These are phyloP conservation scores for Heteromyza rotundicornis DNA, from an alignment of 2,888 invertebrate genomes.

Conservation along the genomic window DNA sequence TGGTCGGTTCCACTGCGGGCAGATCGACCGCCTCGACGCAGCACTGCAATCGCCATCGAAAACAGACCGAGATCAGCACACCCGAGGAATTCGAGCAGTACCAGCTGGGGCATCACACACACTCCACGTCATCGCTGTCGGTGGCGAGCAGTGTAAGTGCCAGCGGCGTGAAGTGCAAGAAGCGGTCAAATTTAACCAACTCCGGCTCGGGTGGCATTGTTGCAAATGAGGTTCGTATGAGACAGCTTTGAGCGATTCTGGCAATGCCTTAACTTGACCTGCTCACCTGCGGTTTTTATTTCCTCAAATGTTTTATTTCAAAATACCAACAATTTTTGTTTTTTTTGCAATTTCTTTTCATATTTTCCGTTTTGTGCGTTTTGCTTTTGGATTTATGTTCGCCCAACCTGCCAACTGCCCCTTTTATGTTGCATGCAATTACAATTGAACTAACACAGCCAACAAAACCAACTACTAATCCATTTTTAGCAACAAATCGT, in stretches of 20 bases:
- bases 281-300: not conserved
- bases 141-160: conserved; percentile 44
- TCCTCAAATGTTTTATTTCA: not conserved
- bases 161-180: conserved; percentile 45
- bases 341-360: conserved; percentile 18
- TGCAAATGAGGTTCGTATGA: conserved; percentile 45
- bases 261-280: too few species aligned
- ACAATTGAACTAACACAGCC: conserved; percentile 38
- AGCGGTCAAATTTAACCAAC: conserved; percentile 21
- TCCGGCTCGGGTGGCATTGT: not conserved
- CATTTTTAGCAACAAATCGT: conserved; percentile 59
- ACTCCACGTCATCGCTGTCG: conserved; percentile 47
- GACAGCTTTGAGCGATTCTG: not conserved
- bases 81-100: conserved; percentile 51
- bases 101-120: conserved; percentile 46
- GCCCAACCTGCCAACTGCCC: too few species aligned
- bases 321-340: not conserved
- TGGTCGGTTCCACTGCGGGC: conserved; percentile 18
- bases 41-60: conserved; percentile 39
- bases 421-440: too few species aligned
- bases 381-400: conserved; percentile 9
- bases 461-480: conserved; percentile 55
- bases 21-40: conserved; percentile 31
- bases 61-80: conserved; percentile 45
- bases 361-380: conserved; percentile 19